A percentile compares a stretch with the other conserved stretches of the same genome.
Conservation (phyloP, 1,140 invertebrate genomes). For the Caenorhabditis brenneri region DNA sequence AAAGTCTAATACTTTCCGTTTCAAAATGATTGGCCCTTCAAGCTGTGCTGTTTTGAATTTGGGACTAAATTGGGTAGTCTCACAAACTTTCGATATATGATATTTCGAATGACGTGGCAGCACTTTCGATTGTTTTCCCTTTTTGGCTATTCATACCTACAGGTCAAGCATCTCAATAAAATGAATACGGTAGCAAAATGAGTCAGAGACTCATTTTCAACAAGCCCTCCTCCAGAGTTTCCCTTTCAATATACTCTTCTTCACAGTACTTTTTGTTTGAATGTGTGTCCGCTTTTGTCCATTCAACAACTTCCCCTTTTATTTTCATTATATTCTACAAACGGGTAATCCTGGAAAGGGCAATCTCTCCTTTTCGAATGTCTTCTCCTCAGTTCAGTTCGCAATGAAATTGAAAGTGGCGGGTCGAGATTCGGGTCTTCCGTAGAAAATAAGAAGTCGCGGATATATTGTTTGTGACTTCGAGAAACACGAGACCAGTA, state of each 20-base stretch:
- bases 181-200: conserved; percentile 8
- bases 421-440: conserved; percentile 13
- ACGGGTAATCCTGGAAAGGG: conserved; percentile 41
- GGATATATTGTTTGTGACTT: conserved; percentile 42
- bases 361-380: background rate
- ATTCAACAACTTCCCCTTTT: background rate
- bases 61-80: too few relatives aligned
- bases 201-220: background rate
- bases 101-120: conserved; percentile 4
- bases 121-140: background rate
- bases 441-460: conserved; percentile 21
- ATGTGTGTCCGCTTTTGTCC: conserved; percentile 17
- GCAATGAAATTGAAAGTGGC: conserved; percentile 33
- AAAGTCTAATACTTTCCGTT: too few relatives aligned
- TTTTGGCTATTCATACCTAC: background rate
- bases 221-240: background rate
- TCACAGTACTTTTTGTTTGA: conserved; percentile 7
- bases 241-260: background rate
- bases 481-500: conserved; percentile 43
- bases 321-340: conserved; percentile 36
- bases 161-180: background rate
- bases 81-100: too few relatives aligned
- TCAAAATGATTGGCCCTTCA: too few relatives aligned
- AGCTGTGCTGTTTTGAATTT: too few relatives aligned
- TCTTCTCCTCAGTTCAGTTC: background rate